Base-by-base conservation (phyloP, 2,113 vertebrate species). In the Tichodroma muraria region DNA sequence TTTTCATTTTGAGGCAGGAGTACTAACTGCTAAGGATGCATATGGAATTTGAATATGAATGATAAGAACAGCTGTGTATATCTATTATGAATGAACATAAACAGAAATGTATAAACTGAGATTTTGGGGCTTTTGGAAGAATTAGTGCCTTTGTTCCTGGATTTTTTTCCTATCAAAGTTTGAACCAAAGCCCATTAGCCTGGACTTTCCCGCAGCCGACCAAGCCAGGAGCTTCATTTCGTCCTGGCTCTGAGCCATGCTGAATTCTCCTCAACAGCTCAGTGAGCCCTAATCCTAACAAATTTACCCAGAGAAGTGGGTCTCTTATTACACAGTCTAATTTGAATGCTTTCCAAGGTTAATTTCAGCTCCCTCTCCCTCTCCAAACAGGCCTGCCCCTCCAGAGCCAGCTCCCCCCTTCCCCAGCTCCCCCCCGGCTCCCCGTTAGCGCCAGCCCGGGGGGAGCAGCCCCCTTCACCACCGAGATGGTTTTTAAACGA, bases 31-130 rank as follows among this genome's bases (percentile, higher is more conserved):
- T 91, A 88, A 95, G 93, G 95, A 96, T 96, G 94, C 93, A 72
- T 89, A 71, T 94, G 97, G 97, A 97, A 97, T 97, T 96, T 97
- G 96, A 97, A 97, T 97, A 96, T 96, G 97, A 97, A 97, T 95
- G 96, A 97, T 97, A 96, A 97, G 97, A 97, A 94, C 97, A 97
- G 97, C 97, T 97, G 97, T 97, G 97, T 97, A 85, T 97, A 97
- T 97, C 97, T 97, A 97, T 97, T 97, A 97, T 96, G 96, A 97
- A 97, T 94, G 94, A 97, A 97, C 91, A 97, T 97, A 97, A 97
- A 97, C 97, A 97, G 90, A 97, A 97, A 97, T 96, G 96, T 96
- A 97, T 97, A 97, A 97, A 97, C 96, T 96, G 94, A 97, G 97
- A 96, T 97, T 97, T 77, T n/a, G 95, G 91, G 94, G 97, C 96